Percentiles rank a stretch among this genome's conserved stretches.
phyloP scores from a whole-genome alignment of 2,797 vertebrate genomes.

The Podarcis lilfordi region DNA sequence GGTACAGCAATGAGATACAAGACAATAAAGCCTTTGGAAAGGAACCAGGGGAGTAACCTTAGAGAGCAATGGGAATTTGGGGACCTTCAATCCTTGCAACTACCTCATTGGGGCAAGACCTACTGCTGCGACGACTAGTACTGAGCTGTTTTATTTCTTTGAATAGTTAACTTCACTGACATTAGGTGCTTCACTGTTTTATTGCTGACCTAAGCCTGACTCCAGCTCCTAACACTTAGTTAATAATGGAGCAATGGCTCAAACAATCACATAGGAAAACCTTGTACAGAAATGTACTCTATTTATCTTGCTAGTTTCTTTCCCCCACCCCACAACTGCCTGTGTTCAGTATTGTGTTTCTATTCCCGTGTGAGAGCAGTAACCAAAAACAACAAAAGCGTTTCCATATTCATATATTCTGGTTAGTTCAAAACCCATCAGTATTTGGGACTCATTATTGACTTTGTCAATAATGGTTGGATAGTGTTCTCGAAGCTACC shows the following conservation, averaged over 20 bases:
- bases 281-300: neutral
- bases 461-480: neutral
- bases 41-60: too few relatives aligned
- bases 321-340: neutral
- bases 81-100: too few relatives aligned
- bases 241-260: neutral
- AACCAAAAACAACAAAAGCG: neutral
- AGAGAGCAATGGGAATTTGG: too few relatives aligned
- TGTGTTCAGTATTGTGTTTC: neutral
- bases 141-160: too few relatives aligned
- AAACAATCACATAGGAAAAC: neutral
- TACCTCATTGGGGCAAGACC: too few relatives aligned
- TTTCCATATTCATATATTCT: neutral
- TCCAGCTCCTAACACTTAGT: neutral
- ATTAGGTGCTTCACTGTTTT: too few relatives aligned
- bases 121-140: too few relatives aligned
- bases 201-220: too few relatives aligned
- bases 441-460: neutral
- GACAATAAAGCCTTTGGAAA: too few relatives aligned
- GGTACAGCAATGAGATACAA: too few relatives aligned
- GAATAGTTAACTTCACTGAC: too few relatives aligned
- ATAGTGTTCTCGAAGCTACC: too few relatives aligned
- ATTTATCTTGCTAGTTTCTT: neutral
- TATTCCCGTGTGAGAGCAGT: neutral
- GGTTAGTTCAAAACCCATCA: neutral